Conservation (phyloP, 2,797 vertebrate genomes). For the Phataginus tricuspis region DNA sequence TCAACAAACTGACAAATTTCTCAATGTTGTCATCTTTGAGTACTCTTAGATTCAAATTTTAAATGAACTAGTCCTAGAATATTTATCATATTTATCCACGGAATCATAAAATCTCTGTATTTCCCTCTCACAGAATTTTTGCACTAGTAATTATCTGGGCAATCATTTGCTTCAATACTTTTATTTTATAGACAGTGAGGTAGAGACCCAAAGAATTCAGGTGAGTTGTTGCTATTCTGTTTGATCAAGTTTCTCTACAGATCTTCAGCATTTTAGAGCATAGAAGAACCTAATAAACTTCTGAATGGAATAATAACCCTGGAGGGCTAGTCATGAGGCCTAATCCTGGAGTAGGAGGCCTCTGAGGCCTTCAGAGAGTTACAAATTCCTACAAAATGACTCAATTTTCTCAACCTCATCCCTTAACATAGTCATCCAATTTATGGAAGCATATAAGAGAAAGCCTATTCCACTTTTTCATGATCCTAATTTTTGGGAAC, state of each 20-base stretch:
- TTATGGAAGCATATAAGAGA: not conserved
- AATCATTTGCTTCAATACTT: not conserved
- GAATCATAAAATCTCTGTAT: not conserved
- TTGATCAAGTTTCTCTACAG: not conserved
- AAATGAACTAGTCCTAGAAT: not conserved
- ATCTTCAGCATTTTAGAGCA: not conserved
- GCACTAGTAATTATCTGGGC: not conserved
- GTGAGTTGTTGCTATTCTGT: not conserved
- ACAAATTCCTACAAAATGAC: conserved; percentile 5
- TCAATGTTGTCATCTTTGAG: not conserved
- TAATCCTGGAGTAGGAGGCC: not conserved
- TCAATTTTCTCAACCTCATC: not conserved
- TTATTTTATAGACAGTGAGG: not conserved
- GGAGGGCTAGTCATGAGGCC: not conserved
- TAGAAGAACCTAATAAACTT: not conserved
- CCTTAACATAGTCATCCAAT: not conserved
- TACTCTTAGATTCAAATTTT: not conserved
- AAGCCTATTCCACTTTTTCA: not conserved
- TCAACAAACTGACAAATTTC: not conserved
- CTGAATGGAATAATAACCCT: not conserved
- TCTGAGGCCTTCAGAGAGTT: not conserved
- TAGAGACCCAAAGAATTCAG: not conserved
- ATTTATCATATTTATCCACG: not conserved
- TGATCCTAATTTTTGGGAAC: not conserved
- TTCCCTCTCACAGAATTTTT: not conserved